These are phyloP conservation scores for Reticulitermes lucifugus DNA, from an alignment of 2,888 invertebrate genomes.

Conservation along the genomic window DNA sequence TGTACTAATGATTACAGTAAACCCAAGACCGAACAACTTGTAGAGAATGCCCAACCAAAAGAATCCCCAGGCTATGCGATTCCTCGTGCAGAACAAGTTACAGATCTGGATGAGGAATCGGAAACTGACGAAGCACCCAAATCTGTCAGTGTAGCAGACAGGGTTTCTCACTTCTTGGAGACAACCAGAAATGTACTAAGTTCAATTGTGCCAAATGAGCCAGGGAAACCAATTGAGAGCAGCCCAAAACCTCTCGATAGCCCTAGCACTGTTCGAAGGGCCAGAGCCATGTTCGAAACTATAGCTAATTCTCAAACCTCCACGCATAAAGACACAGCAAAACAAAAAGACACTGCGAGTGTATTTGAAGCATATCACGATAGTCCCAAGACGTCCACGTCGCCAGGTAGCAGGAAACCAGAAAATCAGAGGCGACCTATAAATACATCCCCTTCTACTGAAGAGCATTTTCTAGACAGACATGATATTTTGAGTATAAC, in stretches of 20 bases:
- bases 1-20: slow-evolving; percentile 31
- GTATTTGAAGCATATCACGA: neutral
- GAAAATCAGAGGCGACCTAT: too few relatives aligned
- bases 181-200: slow-evolving; percentile 59
- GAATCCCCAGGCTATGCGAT: slow-evolving; percentile 29
- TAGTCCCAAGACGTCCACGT: neutral
- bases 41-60: slow-evolving; percentile 23
- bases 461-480: neutral
- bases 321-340: slow-evolving; percentile 19
- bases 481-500: too few relatives aligned
- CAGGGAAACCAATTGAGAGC: slow-evolving; percentile 41
- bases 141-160: slow-evolving; percentile 68
- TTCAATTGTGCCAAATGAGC: slow-evolving; percentile 34
- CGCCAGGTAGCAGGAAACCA: neutral
- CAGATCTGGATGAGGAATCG: slow-evolving; percentile 56
- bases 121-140: slow-evolving; percentile 50
- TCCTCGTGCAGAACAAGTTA: slow-evolving; percentile 54
- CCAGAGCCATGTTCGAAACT: slow-evolving; percentile 78
- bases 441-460: neutral
- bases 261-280: slow-evolving; percentile 72
- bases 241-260: slow-evolving; percentile 54
- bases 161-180: slow-evolving; percentile 67
- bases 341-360: neutral
- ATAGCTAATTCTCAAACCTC: slow-evolving; percentile 63
- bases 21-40: neutral